A percentile compares a stretch with the other conserved stretches of the same genome.
Conservation (phyloP, 1,140 invertebrate species). For the Tetragnatha versicolor region DNA sequence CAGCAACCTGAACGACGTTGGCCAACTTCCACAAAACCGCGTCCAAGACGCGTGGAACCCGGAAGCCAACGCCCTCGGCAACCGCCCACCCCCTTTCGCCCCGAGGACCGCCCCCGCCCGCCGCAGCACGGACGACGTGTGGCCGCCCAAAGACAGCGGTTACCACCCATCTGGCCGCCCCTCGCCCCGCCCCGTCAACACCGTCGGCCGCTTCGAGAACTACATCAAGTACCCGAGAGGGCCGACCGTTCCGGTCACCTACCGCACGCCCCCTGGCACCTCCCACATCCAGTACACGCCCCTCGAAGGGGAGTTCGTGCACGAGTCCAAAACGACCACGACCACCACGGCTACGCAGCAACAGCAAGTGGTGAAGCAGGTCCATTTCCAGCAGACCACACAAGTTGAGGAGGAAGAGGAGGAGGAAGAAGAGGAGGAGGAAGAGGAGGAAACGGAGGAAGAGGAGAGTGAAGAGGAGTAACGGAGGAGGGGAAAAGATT, state of each 20-base stretch:
- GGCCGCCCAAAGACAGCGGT: constrained; percentile 40
- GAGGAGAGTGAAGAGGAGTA: constrained; percentile 42
- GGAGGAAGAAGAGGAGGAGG: constrained; percentile 46
- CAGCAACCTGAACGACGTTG: not conserved
- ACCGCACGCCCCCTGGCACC: constrained; percentile 43
- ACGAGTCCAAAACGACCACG: constrained; percentile 24
- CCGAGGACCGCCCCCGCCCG: constrained; percentile 21
- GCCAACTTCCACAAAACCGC: not conserved
- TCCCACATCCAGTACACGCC: constrained; percentile 28
- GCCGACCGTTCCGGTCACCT: constrained; percentile 25
- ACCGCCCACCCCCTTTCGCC: constrained; percentile 42
- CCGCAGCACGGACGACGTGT: constrained; percentile 29
- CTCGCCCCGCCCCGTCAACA: constrained; percentile 11
- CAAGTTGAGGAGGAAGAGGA: constrained; percentile 40
- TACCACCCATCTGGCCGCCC: not conserved
- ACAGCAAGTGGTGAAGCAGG: not conserved
- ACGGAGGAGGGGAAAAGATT: not conserved
- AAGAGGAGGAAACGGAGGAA: constrained; percentile 43
- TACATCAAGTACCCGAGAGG: constrained; percentile 31
- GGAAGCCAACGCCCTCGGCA: constrained; percentile 31
- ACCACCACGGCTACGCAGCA: constrained; percentile 5
- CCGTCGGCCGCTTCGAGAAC: constrained; percentile 39
- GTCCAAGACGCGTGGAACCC: constrained; percentile 29
- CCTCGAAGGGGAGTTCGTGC: constrained; percentile 32
- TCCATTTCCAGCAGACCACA: not conserved